Base-by-base conservation (phyloP, 2,113 vertebrate genomes). In the Alligator sinensis region DNA sequence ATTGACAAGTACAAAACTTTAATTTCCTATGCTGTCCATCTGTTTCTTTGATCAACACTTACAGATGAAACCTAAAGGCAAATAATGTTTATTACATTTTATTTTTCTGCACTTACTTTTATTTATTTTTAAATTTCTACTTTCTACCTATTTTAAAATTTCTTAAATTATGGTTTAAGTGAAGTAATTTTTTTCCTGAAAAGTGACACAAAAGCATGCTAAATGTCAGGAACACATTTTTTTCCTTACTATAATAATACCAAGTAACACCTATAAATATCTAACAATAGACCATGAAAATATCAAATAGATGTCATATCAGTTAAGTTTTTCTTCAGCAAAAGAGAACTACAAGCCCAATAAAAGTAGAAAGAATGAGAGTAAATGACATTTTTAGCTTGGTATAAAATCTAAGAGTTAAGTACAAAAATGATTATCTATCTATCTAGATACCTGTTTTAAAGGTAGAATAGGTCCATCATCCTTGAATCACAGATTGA, bases 301-400 rank as follows among this genome's bases (percentile, higher is more conserved):
- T 58, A 92, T 3, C 6, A 90, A 79, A 61, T 34, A 77, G 61
- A 82, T 14, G 81, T 84, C 17, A 61, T 54, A 15, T n/a, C 79
- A 84, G 85, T 86, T 62, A 82, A 74, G 70, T 38, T 11, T 72
- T 74, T 30, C 34, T 38, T 15, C 34, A 24, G 34, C 34, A 74
- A 10, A 24, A 74, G 30, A 74, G 47, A 74, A 74, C 30, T 78
- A n/a, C n/a, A 91, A 90, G 77, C 38, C 38, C 87, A 81, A 81
- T 24, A 86, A 21, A 84, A 92, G 89, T 93, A 61, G 84, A 91
- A 87, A 60, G 90, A 21, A 72, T 61, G 21, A 78, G 79, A 77
- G 85, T 70, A 47, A 94, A 72, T 76, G 5, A 27, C 70, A 87
- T 54, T 91, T 93, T 77, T 58, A 81, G 2, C 63, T 59, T 90